These are phyloP conservation scores for Actinemys pallida DNA, from an alignment of 2,113 vertebrate genomes.

Conservation along the genomic window DNA sequence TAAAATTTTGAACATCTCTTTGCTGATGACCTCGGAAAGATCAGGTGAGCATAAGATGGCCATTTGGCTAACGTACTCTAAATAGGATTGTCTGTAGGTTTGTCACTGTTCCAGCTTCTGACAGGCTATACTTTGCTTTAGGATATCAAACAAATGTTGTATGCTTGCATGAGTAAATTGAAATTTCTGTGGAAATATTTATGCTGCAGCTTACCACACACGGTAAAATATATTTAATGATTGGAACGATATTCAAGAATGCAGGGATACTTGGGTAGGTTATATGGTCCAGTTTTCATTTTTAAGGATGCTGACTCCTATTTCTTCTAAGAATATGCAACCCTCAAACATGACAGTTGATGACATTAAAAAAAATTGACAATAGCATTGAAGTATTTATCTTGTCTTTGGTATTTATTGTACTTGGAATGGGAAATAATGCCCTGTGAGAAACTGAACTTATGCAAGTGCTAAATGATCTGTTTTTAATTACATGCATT, in stretches of 20 bases:
- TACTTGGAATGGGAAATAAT: neutral
- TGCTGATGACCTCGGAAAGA: neutral
- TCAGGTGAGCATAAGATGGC: neutral
- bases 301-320: neutral
- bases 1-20: neutral
- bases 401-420: neutral
- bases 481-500: neutral
- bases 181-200: conserved; percentile 18
- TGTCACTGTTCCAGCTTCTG: neutral
- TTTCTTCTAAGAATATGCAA: neutral
- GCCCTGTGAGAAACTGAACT: neutral
- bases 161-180: neutral
- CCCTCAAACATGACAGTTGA: neutral
- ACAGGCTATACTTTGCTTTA: conserved; percentile 12
- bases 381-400: neutral
- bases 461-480: neutral
- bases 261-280: neutral
- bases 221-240: neutral
- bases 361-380: neutral
- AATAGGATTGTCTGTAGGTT: conserved; percentile 11
- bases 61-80: neutral
- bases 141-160: conserved; percentile 4
- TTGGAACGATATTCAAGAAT: neutral
- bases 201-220: neutral
- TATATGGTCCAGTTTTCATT: neutral